A percentile compares a stretch with the other conserved stretches of the same genome.
Evolutionary conservation across 2,888 invertebrate genomes (phyloP).

Genomic region (Halocaridina rubra): DNA sequence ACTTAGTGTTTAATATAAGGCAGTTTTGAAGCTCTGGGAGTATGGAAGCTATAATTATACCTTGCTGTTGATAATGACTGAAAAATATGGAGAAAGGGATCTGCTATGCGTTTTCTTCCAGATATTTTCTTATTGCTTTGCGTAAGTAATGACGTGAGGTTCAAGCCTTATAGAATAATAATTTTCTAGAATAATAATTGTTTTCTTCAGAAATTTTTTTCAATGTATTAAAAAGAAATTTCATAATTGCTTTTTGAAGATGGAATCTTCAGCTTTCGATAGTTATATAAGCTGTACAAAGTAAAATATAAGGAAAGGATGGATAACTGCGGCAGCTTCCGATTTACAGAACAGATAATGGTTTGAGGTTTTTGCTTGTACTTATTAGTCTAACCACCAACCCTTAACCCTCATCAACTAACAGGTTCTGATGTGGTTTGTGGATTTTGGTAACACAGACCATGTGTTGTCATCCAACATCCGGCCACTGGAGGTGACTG

Average conservation of each 20-base stretch:
- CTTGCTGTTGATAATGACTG: too few relatives aligned
- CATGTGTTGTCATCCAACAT: slow-evolving; percentile 29
- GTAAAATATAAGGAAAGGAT: neutral
- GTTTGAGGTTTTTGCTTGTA: slow-evolving; percentile 3
- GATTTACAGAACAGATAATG: neutral
- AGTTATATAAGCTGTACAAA: neutral
- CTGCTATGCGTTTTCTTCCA: too few relatives aligned
- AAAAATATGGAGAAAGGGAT: too few relatives aligned
- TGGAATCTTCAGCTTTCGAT: neutral
- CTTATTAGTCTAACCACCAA: neutral
- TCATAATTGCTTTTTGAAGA: neutral
- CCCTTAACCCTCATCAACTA: slow-evolving; percentile 40
- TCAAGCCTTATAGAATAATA: too few relatives aligned
- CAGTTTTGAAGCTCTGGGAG: too few relatives aligned
- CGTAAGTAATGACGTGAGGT: too few relatives aligned
- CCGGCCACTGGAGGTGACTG: slow-evolving; percentile 22
- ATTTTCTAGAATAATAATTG: too few relatives aligned
- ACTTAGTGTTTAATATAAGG: too few relatives aligned
- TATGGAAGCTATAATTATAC: too few relatives aligned
- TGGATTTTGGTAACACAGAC: slow-evolving; percentile 51
- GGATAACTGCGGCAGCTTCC: neutral
- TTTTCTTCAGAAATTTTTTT: too few relatives aligned
- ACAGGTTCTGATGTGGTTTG: slow-evolving; percentile 56
- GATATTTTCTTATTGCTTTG: too few relatives aligned
- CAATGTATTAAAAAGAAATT: neutral